Evolutionary conservation across 2,888 invertebrate genomes (phyloP).

Genomic region (Willowsia nigromaculata): DNA sequence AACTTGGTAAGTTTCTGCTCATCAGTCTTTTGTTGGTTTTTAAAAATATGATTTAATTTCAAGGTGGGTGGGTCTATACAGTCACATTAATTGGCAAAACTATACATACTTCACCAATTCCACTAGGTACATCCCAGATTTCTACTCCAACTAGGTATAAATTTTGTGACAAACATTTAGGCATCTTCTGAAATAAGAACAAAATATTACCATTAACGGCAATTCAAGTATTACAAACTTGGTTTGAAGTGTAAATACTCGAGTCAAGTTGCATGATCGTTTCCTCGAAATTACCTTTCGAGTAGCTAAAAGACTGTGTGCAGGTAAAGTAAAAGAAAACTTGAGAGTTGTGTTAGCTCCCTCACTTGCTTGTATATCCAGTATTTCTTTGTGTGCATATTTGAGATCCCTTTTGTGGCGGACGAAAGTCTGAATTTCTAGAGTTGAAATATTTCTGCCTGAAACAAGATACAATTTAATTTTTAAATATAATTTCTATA

Average conservation of each 20-base stretch:
- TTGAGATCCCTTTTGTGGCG: slow-evolving; percentile 33
- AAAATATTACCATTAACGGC: too few relatives aligned
- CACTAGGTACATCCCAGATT: slow-evolving; percentile 52
- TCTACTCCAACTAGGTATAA: slow-evolving; percentile 43
- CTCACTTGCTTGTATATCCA: background rate
- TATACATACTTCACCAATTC: slow-evolving; percentile 59
- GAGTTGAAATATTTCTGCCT: slow-evolving; percentile 38
- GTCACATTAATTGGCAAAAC: background rate
- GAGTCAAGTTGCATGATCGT: too few relatives aligned
- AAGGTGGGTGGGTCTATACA: background rate
- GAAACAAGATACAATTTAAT: background rate
- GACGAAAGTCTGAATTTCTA: slow-evolving; percentile 54
- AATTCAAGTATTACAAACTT: too few relatives aligned
- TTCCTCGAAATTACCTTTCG: background rate
- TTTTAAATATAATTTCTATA: background rate
- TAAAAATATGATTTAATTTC: background rate
- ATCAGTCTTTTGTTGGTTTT: background rate
- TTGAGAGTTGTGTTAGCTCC: slow-evolving; percentile 20
- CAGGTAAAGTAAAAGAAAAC: slow-evolving; percentile 40
- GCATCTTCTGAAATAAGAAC: background rate
- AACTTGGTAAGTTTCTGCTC: too few relatives aligned
- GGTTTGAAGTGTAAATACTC: too few relatives aligned
- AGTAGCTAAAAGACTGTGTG: slow-evolving; percentile 5
- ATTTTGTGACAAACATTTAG: background rate
- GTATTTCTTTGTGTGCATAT: slow-evolving; percentile 37